Conservation (phyloP, 2,888 invertebrate species). For the Blastobasis lacticolella region DNA sequence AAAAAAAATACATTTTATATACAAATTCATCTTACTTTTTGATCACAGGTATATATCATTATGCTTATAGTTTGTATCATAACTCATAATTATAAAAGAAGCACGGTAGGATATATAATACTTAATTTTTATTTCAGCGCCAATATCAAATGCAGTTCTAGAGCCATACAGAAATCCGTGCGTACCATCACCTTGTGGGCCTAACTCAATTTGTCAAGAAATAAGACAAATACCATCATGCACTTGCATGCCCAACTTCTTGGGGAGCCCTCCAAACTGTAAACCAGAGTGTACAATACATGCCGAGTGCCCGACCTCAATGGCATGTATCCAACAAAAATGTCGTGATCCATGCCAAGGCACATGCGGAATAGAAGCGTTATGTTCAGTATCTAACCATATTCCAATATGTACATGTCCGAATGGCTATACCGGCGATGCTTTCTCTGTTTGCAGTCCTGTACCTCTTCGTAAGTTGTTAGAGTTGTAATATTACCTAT, state of each 20-base stretch:
- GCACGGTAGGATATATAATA: background rate
- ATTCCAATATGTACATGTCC: conserved; percentile 83
- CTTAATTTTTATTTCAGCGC: conserved; percentile 40
- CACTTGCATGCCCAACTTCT: conserved; percentile 74
- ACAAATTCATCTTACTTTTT: too few species aligned
- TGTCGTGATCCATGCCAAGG: conserved; percentile 83
- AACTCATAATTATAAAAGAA: background rate
- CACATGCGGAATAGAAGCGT: conserved; percentile 77
- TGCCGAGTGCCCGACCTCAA: conserved; percentile 78
- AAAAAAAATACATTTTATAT: too few species aligned
- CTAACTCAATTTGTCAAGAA: conserved; percentile 79
- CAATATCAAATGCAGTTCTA: conserved; percentile 55
- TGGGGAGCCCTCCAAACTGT: conserved; percentile 78
- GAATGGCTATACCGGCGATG: conserved; percentile 79
- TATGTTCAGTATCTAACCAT: conserved; percentile 80
- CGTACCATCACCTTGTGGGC: conserved; percentile 79
- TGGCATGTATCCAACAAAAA: conserved; percentile 81
- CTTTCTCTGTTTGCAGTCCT: conserved; percentile 70
- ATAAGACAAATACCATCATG: conserved; percentile 76
- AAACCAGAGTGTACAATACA: conserved; percentile 82
- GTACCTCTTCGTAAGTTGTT: conserved; percentile 51
- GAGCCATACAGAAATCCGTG: conserved; percentile 72
- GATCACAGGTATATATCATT: background rate
- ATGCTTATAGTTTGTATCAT: background rate
- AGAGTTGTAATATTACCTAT: too few species aligned